These are phyloP conservation scores for Stegodyphus mimosarum DNA, from an alignment of 1,140 invertebrate species.

Conservation along the genomic window DNA sequence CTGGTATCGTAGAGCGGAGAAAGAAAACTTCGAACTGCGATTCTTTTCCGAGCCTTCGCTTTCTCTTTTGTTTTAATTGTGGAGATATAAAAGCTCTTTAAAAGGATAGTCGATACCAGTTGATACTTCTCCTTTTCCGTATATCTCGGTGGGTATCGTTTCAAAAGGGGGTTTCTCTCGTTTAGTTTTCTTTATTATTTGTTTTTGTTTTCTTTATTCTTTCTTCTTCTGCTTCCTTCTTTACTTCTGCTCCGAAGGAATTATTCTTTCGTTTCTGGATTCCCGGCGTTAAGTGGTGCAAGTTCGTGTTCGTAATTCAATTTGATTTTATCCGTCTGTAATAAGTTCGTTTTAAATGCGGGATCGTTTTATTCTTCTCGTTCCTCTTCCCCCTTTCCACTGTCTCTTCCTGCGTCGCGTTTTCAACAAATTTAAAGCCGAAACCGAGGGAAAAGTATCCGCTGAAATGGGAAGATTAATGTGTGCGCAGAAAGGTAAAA, in stretches of 20 bases:
- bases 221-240: background rate
- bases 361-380: background rate
- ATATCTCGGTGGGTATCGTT: background rate
- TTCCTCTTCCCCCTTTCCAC: background rate
- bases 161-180: background rate
- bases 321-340: slow-evolving; percentile 6
- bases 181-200: no score
- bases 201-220: background rate
- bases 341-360: slow-evolving; percentile 21
- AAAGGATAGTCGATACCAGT: slow-evolving; percentile 49
- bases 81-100: slow-evolving; percentile 27
- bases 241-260: background rate
- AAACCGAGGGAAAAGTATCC: background rate
- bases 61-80: slow-evolving; percentile 59
- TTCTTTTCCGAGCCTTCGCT: slow-evolving; percentile 30
- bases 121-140: slow-evolving; percentile 29
- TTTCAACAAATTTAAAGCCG: slow-evolving; percentile 2
- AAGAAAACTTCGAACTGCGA: slow-evolving; percentile 58
- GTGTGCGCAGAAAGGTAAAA: background rate
- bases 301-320: slow-evolving; percentile 4
- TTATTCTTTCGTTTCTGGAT: slow-evolving; percentile 38
- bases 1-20: slow-evolving; percentile 23
- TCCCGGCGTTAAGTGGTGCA: slow-evolving; percentile 31
- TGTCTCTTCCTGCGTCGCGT: background rate
- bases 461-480: background rate